These are phyloP conservation scores for Cephus runcator DNA, from an alignment of 2,888 invertebrate species.

Conservation along the genomic window DNA sequence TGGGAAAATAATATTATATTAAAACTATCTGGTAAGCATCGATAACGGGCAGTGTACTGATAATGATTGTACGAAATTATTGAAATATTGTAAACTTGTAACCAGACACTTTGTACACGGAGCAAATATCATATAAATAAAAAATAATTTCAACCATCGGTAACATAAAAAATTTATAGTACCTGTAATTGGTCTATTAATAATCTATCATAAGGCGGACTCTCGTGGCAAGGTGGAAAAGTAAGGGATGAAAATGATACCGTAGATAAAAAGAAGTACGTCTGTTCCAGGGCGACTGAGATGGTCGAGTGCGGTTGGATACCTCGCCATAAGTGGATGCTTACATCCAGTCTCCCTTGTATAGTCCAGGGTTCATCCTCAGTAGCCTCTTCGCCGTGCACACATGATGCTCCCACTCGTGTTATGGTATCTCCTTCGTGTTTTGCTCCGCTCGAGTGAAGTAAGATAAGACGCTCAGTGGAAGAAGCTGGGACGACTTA, in stretches of 20 bases:
- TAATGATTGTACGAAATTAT: too few species aligned
- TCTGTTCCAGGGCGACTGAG: not conserved
- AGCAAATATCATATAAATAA: too few species aligned
- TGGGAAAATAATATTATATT: too few species aligned
- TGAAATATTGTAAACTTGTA: too few species aligned
- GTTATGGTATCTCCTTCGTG: constrained; percentile 18
- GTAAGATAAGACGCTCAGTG: constrained; percentile 28
- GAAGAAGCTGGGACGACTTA: constrained; percentile 9
- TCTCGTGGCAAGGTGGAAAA: not conserved
- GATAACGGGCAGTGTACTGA: too few species aligned
- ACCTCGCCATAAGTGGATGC: constrained; percentile 5
- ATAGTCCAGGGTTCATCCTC: not conserved
- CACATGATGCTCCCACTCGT: not conserved
- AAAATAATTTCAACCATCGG: too few species aligned
- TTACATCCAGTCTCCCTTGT: not conserved
- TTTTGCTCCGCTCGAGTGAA: constrained; percentile 34
- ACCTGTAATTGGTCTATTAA: too few species aligned
- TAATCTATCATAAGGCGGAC: too few species aligned
- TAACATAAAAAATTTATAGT: too few species aligned
- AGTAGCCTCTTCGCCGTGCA: not conserved
- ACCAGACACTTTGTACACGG: too few species aligned
- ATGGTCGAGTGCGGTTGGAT: constrained; percentile 3
- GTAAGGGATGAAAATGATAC: not conserved
- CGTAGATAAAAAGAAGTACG: not conserved
- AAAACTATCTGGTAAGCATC: too few species aligned